Evolutionary conservation across 2,113 vertebrate species (phyloP).

Genomic region (Empidonax alnorum): DNA sequence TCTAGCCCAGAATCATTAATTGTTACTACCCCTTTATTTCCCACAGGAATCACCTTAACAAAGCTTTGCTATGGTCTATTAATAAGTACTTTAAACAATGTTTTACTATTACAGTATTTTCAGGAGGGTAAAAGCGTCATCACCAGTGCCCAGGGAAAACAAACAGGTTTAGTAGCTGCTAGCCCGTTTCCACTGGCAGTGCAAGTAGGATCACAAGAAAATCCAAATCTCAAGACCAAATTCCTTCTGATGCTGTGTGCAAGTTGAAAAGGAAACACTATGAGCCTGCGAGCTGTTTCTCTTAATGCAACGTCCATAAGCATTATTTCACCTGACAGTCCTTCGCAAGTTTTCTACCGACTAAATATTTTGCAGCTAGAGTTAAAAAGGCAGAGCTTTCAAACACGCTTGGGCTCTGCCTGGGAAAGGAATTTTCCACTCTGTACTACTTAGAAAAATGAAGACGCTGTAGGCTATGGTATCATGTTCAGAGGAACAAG

Average conservation of each 20-base stretch:
- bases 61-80: background rate
- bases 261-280: background rate
- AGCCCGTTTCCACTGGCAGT: background rate
- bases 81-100: background rate
- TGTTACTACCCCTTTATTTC: background rate
- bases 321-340: conserved; percentile 41
- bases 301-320: background rate
- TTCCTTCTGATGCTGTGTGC: background rate
- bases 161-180: background rate
- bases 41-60: background rate
- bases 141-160: background rate
- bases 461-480: background rate
- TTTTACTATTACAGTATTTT: background rate
- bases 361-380: conserved; percentile 58
- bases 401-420: background rate
- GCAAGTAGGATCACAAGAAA: background rate
- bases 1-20: background rate
- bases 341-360: conserved; percentile 29
- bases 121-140: background rate
- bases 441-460: conserved; percentile 12
- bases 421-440: conserved; percentile 34
- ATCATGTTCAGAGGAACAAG: conserved; percentile 40
- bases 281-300: background rate
- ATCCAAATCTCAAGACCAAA: background rate
- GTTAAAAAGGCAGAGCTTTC: conserved; percentile 56